These are phyloP conservation scores for Lutjanus argentimaculatus DNA, from an alignment of 2,797 vertebrate species.

Conservation along the genomic window DNA sequence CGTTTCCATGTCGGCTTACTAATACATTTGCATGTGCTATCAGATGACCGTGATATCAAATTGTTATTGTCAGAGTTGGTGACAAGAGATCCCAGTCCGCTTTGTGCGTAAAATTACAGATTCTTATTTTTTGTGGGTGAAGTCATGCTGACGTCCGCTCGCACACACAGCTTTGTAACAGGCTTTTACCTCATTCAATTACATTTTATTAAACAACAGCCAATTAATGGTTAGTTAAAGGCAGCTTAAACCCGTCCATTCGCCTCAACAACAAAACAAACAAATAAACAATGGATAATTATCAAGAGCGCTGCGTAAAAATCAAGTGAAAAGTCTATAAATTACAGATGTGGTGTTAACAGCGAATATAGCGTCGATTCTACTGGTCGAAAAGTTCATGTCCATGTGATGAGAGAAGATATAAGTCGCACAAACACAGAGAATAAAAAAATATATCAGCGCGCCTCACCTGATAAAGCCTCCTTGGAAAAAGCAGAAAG, in stretches of 20 bases:
- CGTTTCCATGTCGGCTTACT: background rate
- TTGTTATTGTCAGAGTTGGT: background rate
- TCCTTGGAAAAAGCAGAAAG: conserved; percentile 87
- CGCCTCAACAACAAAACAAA: background rate
- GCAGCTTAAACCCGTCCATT: background rate
- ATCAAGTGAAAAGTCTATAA: conserved; percentile 29
- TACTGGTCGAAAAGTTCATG: conserved; percentile 59
- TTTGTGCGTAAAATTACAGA: conserved; percentile 40
- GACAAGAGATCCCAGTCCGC: background rate
- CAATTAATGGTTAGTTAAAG: background rate
- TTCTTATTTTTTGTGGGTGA: background rate
- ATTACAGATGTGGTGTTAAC: background rate
- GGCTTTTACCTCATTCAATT: background rate
- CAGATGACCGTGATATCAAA: background rate
- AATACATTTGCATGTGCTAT: background rate
- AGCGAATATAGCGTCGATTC: background rate
- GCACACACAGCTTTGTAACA: background rate
- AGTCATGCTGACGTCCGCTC: background rate
- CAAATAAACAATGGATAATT: background rate
- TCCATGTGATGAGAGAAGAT: conserved; percentile 4
- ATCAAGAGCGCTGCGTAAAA: background rate
- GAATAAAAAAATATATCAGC: background rate
- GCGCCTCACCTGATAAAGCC: conserved; percentile 87
- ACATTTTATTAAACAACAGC: background rate
- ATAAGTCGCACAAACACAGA: conserved; percentile 18